Conservation (phyloP, 2,113 vertebrate species). For the Paramormyrops kingsleyae region DNA sequence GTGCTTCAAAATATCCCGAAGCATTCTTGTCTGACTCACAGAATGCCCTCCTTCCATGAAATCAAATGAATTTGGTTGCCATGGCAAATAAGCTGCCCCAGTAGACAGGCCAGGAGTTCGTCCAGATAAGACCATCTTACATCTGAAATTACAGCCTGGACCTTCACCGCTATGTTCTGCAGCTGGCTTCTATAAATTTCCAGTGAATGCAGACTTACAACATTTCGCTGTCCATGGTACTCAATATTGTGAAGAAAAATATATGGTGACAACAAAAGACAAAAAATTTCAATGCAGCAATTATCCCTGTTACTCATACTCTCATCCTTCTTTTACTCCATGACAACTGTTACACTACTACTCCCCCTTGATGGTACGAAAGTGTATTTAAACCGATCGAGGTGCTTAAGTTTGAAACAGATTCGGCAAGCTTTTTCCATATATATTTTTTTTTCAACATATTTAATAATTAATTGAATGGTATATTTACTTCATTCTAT, state of each 20-base stretch:
- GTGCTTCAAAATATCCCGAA: not conserved
- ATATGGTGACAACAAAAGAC: not conserved
- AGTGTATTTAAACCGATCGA: conserved; percentile 10
- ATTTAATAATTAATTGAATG: conserved; percentile 17
- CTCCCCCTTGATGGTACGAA: not conserved
- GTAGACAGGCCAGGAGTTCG: not conserved
- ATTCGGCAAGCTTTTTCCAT: conserved; percentile 46
- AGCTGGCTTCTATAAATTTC: not conserved
- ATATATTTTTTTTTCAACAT: not conserved
- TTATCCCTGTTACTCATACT: not conserved
- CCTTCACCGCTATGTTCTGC: not conserved
- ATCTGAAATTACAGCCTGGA: not conserved
- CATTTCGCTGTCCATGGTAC: conserved; percentile 7
- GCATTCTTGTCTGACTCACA: not conserved
- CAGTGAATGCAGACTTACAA: not conserved
- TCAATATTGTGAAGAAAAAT: not conserved
- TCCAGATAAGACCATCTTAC: not conserved
- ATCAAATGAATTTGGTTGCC: conserved; percentile 17
- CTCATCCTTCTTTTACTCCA: not conserved
- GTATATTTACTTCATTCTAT: conserved; percentile 41
- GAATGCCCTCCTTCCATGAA: not conserved
- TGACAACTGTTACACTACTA: not conserved
- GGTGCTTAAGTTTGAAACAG: conserved; percentile 41
- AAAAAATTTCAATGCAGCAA: not conserved
- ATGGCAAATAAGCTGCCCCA: conserved; percentile 8